Percentiles rank a stretch among this genome's conserved stretches.
phyloP scores from a whole-genome alignment of 2,888 invertebrate species.

The Macrophya annulata region DNA sequence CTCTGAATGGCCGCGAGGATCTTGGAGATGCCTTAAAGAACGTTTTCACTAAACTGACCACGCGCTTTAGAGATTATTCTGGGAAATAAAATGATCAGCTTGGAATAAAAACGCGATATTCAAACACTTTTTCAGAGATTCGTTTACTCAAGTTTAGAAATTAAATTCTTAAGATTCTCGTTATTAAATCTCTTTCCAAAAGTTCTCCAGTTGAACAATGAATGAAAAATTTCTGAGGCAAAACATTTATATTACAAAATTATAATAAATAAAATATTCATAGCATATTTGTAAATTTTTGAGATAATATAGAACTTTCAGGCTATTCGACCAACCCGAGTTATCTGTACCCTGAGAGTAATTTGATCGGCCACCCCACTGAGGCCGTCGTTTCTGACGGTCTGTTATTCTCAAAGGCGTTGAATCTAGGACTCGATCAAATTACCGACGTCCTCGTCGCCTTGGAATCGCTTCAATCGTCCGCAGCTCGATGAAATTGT shows the following conservation, averaged over 20 bases:
- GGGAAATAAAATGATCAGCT: neutral
- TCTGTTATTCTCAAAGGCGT: constrained; percentile 46
- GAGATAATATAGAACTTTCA: neutral
- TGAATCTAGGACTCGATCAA: constrained; percentile 41
- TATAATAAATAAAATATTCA: neutral
- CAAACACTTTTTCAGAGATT: neutral
- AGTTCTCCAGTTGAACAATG: neutral
- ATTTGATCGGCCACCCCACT: constrained; percentile 36
- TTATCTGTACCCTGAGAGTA: constrained; percentile 32
- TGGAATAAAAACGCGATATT: neutral
- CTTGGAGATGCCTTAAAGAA: neutral
- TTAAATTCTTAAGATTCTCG: neutral
- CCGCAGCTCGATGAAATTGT: constrained; percentile 11
- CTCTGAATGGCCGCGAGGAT: neutral
- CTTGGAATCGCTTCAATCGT: constrained; percentile 9
- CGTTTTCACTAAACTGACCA: neutral
- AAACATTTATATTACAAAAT: neutral
- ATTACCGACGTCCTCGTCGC: constrained; percentile 22
- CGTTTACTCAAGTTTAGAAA: neutral
- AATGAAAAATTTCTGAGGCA: neutral
- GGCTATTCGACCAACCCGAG: constrained; percentile 24
- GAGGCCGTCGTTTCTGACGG: constrained; percentile 12
- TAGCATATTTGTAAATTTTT: neutral
- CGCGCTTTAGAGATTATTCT: neutral
- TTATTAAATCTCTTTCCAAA: neutral